Evolutionary conservation across 2,888 invertebrate genomes (phyloP), one percentile per base, ranked within the genome.

Genomic region (Drosophila niveifrons): DNA sequence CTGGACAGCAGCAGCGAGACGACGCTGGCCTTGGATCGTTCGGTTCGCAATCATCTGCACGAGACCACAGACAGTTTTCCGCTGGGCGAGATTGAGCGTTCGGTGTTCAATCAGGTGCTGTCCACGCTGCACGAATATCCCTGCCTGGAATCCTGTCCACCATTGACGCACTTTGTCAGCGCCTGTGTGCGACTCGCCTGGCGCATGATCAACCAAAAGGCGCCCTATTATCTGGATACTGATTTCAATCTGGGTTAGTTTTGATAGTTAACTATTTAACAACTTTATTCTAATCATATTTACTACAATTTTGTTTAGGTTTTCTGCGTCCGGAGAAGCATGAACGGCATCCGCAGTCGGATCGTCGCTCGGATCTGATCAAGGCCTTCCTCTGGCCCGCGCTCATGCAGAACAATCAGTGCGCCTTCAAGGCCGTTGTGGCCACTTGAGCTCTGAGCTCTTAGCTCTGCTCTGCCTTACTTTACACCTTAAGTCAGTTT

Each of bases 101-200:
- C 95, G 69, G 95, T 95, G 13, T 93, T 94, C 53, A 94, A 94
- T 78, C 95, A 95, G 93, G 95, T 99, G 75, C 95, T 97, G 92
- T 96, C 96, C 77, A 98, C 98, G 0, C 94, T 99, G 15, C 97
- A 97, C 90, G 98, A 98, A 93, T 99, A 98, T 93, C 97, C 98
- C 34, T 96, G 97, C 91, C 94, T 99, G 87, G 96, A 96, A 78
- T 93, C 94, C 0, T 98, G 97, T 91, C 94, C 94, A 1, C 95
- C 96, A 29, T 94, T 98, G 63, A 94, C 95, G 85, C 95, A 95
- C 80, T 97, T 97, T 91, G 96, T 97, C 57, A 94, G 95, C 31
- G 96, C 96, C 43, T 96, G 97, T 69, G 97, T 97, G 44, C 94
- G 96, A 67, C 94, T 97, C n/a, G 96, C 97, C 3, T 98, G 98